phyloP scores from a whole-genome alignment of 1,140 invertebrate species.

The Melipona quadrifasciata region DNA sequence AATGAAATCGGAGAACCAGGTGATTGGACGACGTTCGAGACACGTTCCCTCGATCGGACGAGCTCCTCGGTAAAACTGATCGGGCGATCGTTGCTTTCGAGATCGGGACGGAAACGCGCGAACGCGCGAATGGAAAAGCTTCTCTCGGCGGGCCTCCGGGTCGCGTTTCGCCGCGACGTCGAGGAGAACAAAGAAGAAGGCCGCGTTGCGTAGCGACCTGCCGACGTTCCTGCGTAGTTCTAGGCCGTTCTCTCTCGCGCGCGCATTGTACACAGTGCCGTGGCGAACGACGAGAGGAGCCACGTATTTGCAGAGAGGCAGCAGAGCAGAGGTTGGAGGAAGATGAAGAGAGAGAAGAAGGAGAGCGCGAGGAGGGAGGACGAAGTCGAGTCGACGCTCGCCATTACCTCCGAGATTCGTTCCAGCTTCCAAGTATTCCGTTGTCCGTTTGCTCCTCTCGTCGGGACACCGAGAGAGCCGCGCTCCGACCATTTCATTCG shows the following conservation, averaged over 20 bases:
- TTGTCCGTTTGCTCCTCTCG: slow-evolving; percentile 69
- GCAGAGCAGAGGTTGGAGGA: not conserved
- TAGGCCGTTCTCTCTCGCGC: slow-evolving; percentile 30
- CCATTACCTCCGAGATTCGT: slow-evolving; percentile 66
- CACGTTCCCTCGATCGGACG: not conserved
- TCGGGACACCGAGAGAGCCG: slow-evolving; percentile 38
- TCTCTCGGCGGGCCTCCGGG: not conserved
- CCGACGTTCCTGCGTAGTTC: slow-evolving; percentile 58
- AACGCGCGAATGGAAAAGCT: not conserved
- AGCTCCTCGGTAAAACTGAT: not conserved
- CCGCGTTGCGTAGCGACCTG: slow-evolving; percentile 15
- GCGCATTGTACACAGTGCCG: slow-evolving; percentile 45
- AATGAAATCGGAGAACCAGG: no score
- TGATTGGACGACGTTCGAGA: not conserved
- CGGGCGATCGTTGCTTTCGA: no score
- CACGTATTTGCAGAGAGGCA: slow-evolving; percentile 57
- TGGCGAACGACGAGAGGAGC: slow-evolving; percentile 2
- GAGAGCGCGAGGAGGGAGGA: not conserved
- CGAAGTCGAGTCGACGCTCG: slow-evolving; percentile 46
- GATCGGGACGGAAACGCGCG: not conserved
- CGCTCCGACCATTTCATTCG: slow-evolving; percentile 61
- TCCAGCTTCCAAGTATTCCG: slow-evolving; percentile 73
- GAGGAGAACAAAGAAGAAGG: not conserved
- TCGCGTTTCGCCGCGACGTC: slow-evolving; percentile 15
- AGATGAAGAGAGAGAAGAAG: not conserved